These are phyloP conservation scores for Drosophila sulfurigaster DNA, from an alignment of 1,140 invertebrate species.

Conservation along the genomic window DNA sequence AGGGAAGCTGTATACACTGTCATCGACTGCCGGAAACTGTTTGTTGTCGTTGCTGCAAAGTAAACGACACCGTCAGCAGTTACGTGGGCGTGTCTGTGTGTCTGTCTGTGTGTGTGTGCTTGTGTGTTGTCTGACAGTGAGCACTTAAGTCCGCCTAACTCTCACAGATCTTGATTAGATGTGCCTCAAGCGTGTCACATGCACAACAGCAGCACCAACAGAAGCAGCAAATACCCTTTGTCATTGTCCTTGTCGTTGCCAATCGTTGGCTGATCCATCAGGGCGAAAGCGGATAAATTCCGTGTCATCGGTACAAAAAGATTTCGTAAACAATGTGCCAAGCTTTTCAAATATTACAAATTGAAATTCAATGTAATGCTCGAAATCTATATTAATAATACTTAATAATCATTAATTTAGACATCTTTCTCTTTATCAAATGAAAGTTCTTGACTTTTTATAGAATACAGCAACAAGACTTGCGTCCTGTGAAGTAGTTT, in stretches of 20 bases:
- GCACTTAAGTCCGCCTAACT: conserved; percentile 59
- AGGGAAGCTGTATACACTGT: conserved; percentile 8
- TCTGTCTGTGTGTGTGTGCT: conserved; percentile 7
- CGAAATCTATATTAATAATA: background rate
- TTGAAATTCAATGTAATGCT: background rate
- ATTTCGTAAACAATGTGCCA: conserved; percentile 10
- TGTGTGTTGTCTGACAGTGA: conserved; percentile 31
- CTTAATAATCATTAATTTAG: background rate
- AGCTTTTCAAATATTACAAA: background rate
- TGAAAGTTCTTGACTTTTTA: background rate
- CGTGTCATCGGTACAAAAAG: background rate
- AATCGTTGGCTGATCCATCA: conserved; percentile 22
- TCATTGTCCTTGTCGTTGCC: conserved; percentile 4
- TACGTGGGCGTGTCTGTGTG: conserved; percentile 9
- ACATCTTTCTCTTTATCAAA: too few species aligned
- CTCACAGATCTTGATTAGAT: conserved; percentile 67
- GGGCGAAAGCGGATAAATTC: conserved; percentile 2
- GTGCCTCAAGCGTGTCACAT: conserved; percentile 54
- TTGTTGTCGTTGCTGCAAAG: conserved; percentile 48
- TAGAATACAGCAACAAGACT: conserved; percentile 29
- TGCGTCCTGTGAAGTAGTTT: conserved; percentile 26
- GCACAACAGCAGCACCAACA: background rate
- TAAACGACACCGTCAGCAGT: conserved; percentile 29
- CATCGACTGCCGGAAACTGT: conserved; percentile 45
- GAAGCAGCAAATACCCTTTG: conserved; percentile 7